Evolutionary conservation across 2,888 invertebrate species (phyloP).

Genomic region (Drosophila cognata): DNA sequence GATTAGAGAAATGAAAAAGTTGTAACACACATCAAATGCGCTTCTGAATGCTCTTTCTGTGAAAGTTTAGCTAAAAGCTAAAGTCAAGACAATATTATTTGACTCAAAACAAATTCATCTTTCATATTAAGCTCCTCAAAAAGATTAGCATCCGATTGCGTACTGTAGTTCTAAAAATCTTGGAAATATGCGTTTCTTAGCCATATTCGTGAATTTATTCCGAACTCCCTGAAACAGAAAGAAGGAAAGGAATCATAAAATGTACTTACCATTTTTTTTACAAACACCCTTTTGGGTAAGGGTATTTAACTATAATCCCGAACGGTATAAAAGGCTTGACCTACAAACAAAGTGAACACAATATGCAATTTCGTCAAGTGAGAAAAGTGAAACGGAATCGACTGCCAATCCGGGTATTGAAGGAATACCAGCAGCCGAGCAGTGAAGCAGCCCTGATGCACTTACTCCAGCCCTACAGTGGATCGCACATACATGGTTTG

Average conservation of each 20-base stretch:
- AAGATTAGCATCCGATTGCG: background rate
- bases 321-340: conserved; percentile 40
- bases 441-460: conserved; percentile 42
- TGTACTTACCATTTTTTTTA: background rate
- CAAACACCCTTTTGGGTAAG: background rate
- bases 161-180: background rate
- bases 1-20: conserved; percentile 33
- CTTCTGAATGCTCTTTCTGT: conserved; percentile 12
- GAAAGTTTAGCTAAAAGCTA: background rate
- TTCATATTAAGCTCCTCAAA: background rate
- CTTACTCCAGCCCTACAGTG: conserved; percentile 44
- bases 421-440: background rate
- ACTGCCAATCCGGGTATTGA: conserved; percentile 25
- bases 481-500: conserved; percentile 67
- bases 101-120: background rate
- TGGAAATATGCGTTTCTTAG: background rate
- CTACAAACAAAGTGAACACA: conserved; percentile 1
- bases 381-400: conserved; percentile 16
- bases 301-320: background rate
- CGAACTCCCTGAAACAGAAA: background rate
- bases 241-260: background rate
- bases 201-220: background rate
- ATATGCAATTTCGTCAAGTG: conserved; percentile 32
- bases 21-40: background rate
- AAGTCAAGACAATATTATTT: background rate